Percentiles rank a stretch among this genome's conserved stretches.
Conservation (phyloP, 2,797 vertebrate genomes). For the Periparus ater region DNA sequence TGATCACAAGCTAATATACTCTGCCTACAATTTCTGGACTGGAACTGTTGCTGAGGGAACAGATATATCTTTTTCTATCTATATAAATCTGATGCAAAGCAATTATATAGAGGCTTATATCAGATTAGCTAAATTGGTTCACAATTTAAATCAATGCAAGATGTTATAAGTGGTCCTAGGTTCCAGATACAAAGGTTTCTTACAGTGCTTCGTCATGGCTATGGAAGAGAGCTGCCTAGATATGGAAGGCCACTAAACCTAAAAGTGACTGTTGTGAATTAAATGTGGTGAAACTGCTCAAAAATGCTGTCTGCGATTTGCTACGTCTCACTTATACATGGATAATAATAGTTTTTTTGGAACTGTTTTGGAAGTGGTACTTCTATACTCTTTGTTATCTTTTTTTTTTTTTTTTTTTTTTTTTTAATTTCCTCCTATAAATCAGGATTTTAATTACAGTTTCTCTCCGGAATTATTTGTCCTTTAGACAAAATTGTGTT, state of each 20-base stretch:
- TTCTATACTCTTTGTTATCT: not conserved
- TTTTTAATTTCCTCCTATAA: not conserved
- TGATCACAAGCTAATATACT: not conserved
- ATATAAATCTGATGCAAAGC: not conserved
- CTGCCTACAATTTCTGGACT: not conserved
- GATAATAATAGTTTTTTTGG: not conserved
- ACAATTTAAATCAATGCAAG: not conserved
- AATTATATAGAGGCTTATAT: not conserved
- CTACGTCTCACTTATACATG: not conserved
- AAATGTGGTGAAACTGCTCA: not conserved
- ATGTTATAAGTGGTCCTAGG: not conserved
- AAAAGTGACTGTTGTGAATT: not conserved
- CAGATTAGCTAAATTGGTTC: not conserved
- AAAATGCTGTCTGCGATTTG: not conserved
- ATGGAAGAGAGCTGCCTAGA: not conserved
- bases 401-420: no score
- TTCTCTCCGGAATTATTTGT: not conserved
- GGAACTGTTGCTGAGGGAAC: not conserved
- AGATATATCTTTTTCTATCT: not conserved
- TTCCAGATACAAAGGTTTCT: not conserved
- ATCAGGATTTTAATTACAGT: not conserved
- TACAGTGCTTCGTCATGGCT: not conserved
- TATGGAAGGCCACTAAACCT: not conserved
- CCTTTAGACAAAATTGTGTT: not conserved
- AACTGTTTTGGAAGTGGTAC: not conserved